A percentile compares a stretch with the other conserved stretches of the same genome.
Evolutionary conservation across 2,113 vertebrate genomes (phyloP).

Genomic region (Erythrocercus mccallii): DNA sequence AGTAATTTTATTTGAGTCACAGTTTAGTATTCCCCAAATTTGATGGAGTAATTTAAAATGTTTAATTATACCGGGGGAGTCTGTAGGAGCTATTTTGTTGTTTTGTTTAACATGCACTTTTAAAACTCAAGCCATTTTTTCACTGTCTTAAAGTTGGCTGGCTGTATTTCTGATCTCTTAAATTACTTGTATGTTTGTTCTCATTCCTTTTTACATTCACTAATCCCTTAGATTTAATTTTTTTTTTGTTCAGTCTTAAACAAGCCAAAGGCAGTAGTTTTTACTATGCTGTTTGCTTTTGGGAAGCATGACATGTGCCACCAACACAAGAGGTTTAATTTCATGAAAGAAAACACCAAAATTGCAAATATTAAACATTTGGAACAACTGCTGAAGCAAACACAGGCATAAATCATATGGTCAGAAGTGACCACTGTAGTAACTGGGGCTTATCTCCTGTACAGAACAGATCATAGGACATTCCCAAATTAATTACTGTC

Average conservation of each 20-base stretch:
- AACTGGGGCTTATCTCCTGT: background rate
- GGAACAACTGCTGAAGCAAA: background rate
- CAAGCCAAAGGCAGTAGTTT: background rate
- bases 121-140: background rate
- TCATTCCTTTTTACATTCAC: background rate
- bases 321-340: background rate
- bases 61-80: background rate
- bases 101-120: background rate
- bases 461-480: background rate
- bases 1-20: background rate
- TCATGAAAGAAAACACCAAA: background rate
- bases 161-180: background rate
- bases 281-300: background rate
- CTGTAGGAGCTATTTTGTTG: background rate
- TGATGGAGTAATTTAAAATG: background rate
- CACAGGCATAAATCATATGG: background rate
- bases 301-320: background rate
- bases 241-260: background rate
- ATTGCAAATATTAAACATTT: background rate
- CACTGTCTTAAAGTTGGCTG: background rate
- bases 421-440: background rate
- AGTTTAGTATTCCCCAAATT: background rate
- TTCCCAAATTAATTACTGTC: background rate
- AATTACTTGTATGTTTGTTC: background rate
- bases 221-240: background rate